A percentile compares a stretch with the other conserved stretches of the same genome.
These are phyloP conservation scores for Limnothrissa miodon DNA, from an alignment of 2,113 vertebrate species.

Conservation along the genomic window DNA sequence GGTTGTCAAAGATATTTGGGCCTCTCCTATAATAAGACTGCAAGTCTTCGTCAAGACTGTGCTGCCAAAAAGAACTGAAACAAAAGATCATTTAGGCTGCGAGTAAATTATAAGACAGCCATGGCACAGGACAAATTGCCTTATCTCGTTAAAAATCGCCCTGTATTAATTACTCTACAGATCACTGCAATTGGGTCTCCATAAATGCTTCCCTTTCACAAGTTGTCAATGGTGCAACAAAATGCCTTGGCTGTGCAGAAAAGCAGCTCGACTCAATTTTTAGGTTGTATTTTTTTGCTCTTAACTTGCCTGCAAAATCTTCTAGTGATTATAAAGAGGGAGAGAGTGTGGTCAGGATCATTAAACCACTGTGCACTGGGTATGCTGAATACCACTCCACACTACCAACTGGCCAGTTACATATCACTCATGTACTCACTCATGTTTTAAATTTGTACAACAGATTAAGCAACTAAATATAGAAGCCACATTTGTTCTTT, in stretches of 20 bases:
- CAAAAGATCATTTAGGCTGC: slow-evolving; percentile 25
- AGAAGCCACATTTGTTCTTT: too few relatives aligned
- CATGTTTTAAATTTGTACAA: too few relatives aligned
- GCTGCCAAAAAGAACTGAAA: background rate
- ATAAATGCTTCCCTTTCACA: background rate
- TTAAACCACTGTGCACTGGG: slow-evolving; percentile 31
- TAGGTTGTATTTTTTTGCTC: background rate
- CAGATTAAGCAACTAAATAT: too few relatives aligned
- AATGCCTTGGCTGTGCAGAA: background rate
- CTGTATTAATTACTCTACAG: slow-evolving; percentile 22
- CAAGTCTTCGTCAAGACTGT: slow-evolving; percentile 24
- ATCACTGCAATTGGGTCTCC: slow-evolving; percentile 33
- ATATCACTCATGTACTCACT: slow-evolving; percentile 21
- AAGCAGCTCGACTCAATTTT: background rate
- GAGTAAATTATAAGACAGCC: slow-evolving; percentile 39
- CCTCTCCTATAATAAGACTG: slow-evolving; percentile 47
- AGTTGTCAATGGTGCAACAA: background rate
- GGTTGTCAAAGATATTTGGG: slow-evolving; percentile 44
- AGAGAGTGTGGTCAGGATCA: slow-evolving; percentile 28
- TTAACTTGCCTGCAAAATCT: background rate
- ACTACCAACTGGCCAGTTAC: slow-evolving; percentile 25
- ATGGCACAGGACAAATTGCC: slow-evolving; percentile 31
- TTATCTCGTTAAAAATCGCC: slow-evolving; percentile 43
- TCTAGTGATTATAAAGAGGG: background rate
- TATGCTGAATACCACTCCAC: slow-evolving; percentile 23